Evolutionary conservation across 2,888 invertebrate genomes (phyloP).

Genomic region (Eupsilia transversa): DNA sequence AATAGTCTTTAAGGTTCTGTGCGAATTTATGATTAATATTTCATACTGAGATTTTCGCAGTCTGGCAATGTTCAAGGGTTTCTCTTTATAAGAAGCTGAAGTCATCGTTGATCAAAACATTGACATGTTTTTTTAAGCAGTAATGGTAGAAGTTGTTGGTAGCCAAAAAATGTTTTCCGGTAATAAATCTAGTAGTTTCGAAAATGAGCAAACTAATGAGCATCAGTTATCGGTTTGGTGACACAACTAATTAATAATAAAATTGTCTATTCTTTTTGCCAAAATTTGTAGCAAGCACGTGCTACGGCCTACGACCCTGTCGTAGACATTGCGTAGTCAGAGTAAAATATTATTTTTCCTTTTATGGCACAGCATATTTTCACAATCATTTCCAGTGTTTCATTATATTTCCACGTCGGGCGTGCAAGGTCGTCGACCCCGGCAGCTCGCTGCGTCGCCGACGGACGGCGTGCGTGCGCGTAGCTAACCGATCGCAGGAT

Average conservation of each 20-base stretch:
- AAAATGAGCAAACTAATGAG: slow-evolving; percentile 16
- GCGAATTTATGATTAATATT: slow-evolving; percentile 14
- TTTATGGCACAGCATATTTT: slow-evolving; percentile 51
- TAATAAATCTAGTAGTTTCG: slow-evolving; percentile 1
- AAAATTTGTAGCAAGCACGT: slow-evolving; percentile 13
- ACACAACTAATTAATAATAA: slow-evolving; percentile 14
- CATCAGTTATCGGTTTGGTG: slow-evolving; percentile 16
- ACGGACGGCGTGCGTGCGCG: slow-evolving; percentile 80
- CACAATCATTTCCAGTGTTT: slow-evolving; percentile 72
- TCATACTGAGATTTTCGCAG: background rate
- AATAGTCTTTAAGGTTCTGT: background rate
- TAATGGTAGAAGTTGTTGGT: background rate
- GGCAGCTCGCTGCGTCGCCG: slow-evolving; percentile 74
- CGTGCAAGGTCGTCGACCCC: slow-evolving; percentile 82
- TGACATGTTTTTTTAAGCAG: slow-evolving; percentile 5
- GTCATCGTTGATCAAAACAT: background rate
- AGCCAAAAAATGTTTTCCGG: slow-evolving; percentile 15
- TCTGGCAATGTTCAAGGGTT: background rate
- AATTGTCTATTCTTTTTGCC: background rate
- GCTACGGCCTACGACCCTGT: background rate
- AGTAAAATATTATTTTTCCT: slow-evolving; percentile 30
- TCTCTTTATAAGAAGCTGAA: background rate
- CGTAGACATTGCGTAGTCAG: slow-evolving; percentile 5
- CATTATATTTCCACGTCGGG: slow-evolving; percentile 68
- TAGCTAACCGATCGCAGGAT: slow-evolving; percentile 83